Conservation (phyloP, 2,797 vertebrate genomes). For the Sylvia borin region DNA sequence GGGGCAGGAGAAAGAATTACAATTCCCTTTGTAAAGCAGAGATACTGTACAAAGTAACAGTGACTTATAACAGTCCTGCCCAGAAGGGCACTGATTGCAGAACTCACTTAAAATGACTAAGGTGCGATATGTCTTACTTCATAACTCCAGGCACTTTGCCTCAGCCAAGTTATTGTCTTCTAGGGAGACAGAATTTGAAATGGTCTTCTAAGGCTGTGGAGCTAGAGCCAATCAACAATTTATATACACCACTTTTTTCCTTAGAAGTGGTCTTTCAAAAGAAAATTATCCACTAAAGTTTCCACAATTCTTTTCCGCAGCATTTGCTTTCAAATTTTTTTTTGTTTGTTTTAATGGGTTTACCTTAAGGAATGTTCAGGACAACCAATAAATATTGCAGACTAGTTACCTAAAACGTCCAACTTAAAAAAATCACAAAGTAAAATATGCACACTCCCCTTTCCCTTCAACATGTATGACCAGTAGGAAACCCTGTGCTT, state of each 20-base stretch:
- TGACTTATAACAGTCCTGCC: neutral
- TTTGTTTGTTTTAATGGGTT: neutral
- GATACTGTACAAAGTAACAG: neutral
- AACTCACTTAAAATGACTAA: neutral
- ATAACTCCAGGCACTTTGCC: neutral
- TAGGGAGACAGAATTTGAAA: neutral
- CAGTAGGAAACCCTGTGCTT: neutral
- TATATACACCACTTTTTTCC: neutral
- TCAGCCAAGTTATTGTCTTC: neutral
- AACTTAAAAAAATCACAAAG: neutral
- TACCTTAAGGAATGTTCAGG: neutral
- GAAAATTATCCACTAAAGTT: neutral
- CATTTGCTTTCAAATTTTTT: neutral
- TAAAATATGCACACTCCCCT: neutral
- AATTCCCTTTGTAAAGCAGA: neutral
- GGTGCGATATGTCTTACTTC: neutral
- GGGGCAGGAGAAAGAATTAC: neutral
- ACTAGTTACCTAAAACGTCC: neutral
- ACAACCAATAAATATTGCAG: neutral
- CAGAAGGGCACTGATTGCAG: rapidly evolving
- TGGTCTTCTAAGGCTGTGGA: neutral
- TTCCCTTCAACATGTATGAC: neutral
- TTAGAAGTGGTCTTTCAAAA: neutral
- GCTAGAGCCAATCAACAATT: neutral
- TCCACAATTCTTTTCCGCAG: neutral